Evolutionary conservation across 2,113 vertebrate species (phyloP).

Genomic region (Columbina picui): DNA sequence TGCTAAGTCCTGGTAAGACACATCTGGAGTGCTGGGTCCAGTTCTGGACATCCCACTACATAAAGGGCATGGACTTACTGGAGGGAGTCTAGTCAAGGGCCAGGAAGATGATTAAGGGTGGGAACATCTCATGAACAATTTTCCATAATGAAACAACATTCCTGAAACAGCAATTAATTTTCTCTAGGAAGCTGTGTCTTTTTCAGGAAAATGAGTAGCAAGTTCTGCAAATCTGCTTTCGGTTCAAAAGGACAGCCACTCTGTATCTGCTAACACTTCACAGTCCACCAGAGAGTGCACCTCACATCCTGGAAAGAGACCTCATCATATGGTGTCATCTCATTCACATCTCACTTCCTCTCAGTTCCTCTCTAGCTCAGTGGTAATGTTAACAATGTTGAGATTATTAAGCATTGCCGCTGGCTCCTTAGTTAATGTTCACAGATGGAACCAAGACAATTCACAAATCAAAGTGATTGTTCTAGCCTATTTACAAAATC

Average conservation of each 20-base stretch:
- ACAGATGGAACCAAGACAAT: background rate
- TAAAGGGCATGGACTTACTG: background rate
- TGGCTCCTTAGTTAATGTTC: background rate
- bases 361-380: background rate
- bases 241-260: background rate
- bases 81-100: background rate
- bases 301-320: background rate
- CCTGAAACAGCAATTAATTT: background rate
- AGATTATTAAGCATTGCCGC: background rate
- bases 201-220: background rate
- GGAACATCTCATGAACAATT: background rate
- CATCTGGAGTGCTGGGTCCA: background rate
- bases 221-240: background rate
- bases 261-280: background rate
- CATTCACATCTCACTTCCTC: background rate
- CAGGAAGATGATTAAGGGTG: background rate
- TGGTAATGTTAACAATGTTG: background rate
- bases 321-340: background rate
- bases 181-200: background rate
- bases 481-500: background rate
- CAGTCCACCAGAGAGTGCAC: background rate
- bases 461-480: background rate
- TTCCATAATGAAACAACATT: background rate
- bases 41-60: fast-evolving
- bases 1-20: background rate